Conservation (phyloP, 2,888 invertebrate genomes). For the Drosophila buzzatii region DNA sequence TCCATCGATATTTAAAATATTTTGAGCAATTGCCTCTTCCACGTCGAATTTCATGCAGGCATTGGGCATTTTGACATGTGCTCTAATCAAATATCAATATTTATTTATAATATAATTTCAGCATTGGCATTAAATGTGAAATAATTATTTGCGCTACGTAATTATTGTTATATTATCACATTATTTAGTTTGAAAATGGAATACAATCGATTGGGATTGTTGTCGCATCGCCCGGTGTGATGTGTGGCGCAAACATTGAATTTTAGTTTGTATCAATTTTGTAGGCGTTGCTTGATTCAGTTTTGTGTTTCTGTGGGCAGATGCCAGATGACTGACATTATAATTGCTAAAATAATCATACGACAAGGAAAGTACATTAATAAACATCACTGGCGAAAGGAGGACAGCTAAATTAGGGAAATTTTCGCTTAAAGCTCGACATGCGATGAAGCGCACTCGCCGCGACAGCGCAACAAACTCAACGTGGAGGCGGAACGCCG, state of each 20-base stretch:
- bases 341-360: slow-evolving; percentile 74
- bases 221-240: slow-evolving; percentile 29
- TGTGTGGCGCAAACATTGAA: slow-evolving; percentile 46
- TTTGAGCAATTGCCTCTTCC: not conserved
- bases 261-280: slow-evolving; percentile 44
- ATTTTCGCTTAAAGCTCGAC: slow-evolving; percentile 35
- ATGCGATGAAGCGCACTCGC: slow-evolving; percentile 69
- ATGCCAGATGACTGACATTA: slow-evolving; percentile 49
- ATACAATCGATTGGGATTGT: slow-evolving; percentile 43
- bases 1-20: not conserved
- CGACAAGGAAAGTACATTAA: slow-evolving; percentile 67
- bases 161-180: slow-evolving; percentile 2
- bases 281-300: slow-evolving; percentile 16
- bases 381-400: slow-evolving; percentile 55
- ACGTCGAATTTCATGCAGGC: slow-evolving; percentile 48
- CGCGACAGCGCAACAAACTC: slow-evolving; percentile 24
- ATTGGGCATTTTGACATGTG: slow-evolving; percentile 15
- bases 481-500: slow-evolving; percentile 22
- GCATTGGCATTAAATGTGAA: slow-evolving; percentile 41
- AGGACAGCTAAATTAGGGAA: slow-evolving; percentile 42
- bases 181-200: slow-evolving; percentile 13
- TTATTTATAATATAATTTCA: not conserved
- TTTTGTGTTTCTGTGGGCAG: slow-evolving; percentile 30
- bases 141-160: slow-evolving; percentile 8
- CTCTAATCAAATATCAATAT: not conserved